Conservation (phyloP, 2,113 vertebrate genomes). For the Semicossyphus pulcher region DNA sequence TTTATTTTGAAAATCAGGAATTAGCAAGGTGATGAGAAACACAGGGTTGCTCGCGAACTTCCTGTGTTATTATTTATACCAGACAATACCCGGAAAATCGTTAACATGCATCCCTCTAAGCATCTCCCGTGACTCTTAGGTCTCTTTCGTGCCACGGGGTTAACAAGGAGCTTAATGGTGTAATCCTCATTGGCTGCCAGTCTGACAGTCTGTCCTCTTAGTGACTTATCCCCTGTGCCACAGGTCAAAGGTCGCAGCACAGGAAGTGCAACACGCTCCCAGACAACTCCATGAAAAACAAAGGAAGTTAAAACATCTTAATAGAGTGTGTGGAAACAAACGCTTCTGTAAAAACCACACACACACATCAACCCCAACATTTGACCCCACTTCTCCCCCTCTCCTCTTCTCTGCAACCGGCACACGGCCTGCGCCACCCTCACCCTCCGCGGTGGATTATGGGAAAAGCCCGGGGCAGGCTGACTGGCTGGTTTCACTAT, state of each 20-base stretch:
- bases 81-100: slow-evolving; percentile 11
- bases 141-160: slow-evolving; percentile 54
- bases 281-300: not conserved
- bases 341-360: slow-evolving; percentile 18
- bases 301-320: not conserved
- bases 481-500: slow-evolving; percentile 71
- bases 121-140: slow-evolving; percentile 27
- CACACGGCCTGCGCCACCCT: slow-evolving; percentile 20
- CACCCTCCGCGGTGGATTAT: slow-evolving; percentile 58
- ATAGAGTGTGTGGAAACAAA: too few relatives aligned
- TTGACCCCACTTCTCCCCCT: slow-evolving; percentile 28
- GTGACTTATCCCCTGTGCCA: slow-evolving; percentile 44
- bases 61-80: slow-evolving; percentile 29
- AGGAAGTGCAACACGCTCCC: slow-evolving; percentile 1
- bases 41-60: not conserved
- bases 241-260: slow-evolving; percentile 53
- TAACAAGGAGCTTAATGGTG: slow-evolving; percentile 69
- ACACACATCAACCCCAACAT: slow-evolving; percentile 13
- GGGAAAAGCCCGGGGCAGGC: slow-evolving; percentile 39
- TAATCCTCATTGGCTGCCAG: slow-evolving; percentile 61
- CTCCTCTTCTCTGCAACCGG: not conserved
- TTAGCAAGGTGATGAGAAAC: slow-evolving; percentile 7
- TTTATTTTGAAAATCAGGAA: slow-evolving; percentile 39
- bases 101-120: slow-evolving; percentile 13
- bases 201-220: slow-evolving; percentile 56